Base-by-base conservation (phyloP, 2,888 invertebrate species). In the Andrena hattorfiana region DNA sequence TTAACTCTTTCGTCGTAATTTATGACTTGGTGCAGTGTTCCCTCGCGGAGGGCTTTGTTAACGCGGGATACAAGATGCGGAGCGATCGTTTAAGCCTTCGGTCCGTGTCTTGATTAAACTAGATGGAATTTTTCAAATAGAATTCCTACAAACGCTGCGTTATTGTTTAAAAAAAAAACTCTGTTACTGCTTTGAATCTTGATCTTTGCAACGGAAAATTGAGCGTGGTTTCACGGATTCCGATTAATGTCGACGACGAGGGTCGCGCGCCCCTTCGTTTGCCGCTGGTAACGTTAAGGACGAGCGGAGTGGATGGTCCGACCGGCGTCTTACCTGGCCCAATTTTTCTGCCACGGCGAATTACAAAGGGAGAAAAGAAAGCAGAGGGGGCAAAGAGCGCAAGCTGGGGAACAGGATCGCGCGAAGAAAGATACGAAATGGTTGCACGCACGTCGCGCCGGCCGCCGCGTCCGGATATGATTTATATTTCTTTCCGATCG, bases 401-500 rank as follows among this genome's bases (percentile, higher is more conserved):
- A 16, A 51, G 71, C 48, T 71, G 51, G 28, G 64, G 73, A 81
- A 68, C 51, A 59, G 68, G 81, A 69, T 64, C 69, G 77, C 68
- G 62, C 26, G 30, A 66, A 64, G 48, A 64, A 26, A 13, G 32
- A 60, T n/a, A 42, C 49, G 54, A 13, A 30, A 42, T 26, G 49
- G 26, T 8, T 59, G 63, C 28, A 56, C 68, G 68, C 62, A 62
- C 59, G 66, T 48, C 70, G 35, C 42, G 42, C 1, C 42, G 42
- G 42, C 42, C 42, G 42, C 56, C 59, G 64, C 30, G 63, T 68
- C 67, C 54, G 60, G 64, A 78, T 84, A 85, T 87, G 89, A 88
- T 89, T 90, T 85, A 90, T 90, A 88, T 84, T 72, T 84, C 84
- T 81, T 87, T 87, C 87, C 87, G 86, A 90, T 90, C 89, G 87